phyloP scores from a whole-genome alignment of 53 echinoderm and acorn worm species.

The Zoroaster sp. region DNA sequence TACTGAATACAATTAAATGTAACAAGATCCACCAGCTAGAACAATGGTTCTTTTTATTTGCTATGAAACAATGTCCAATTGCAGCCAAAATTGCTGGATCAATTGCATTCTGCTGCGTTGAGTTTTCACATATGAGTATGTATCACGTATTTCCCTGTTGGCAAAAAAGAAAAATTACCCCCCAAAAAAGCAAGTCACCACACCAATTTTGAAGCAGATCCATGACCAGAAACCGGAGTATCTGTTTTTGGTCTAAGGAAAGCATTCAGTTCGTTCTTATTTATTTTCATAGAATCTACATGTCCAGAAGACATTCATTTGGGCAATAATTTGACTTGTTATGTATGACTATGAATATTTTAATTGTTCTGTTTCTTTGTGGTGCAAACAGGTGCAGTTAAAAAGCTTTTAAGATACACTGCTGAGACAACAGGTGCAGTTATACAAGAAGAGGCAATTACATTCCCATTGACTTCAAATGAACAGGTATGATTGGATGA shows the following conservation, averaged over 20 bases:
- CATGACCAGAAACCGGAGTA: too few relatives aligned
- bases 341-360: neutral
- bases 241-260: neutral
- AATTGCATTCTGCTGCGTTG: too few relatives aligned
- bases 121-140: too few relatives aligned
- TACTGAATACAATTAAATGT: too few relatives aligned
- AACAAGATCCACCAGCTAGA: too few relatives aligned
- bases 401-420: constrained; percentile 68
- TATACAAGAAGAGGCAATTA: constrained; percentile 63
- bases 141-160: too few relatives aligned
- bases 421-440: constrained; percentile 58
- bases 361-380: neutral
- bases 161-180: too few relatives aligned
- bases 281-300: neutral
- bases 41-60: too few relatives aligned
- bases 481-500: constrained; percentile 65
- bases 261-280: neutral
- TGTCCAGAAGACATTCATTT: neutral
- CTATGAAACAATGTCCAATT: too few relatives aligned
- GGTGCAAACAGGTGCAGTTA: constrained; percentile 73
- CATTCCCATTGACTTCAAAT: constrained; percentile 66
- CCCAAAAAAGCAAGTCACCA: too few relatives aligned
- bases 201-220: too few relatives aligned
- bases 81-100: too few relatives aligned
- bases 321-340: neutral